phyloP scores from a whole-genome alignment of 2,888 invertebrate genomes.

The Hyles lineata region DNA sequence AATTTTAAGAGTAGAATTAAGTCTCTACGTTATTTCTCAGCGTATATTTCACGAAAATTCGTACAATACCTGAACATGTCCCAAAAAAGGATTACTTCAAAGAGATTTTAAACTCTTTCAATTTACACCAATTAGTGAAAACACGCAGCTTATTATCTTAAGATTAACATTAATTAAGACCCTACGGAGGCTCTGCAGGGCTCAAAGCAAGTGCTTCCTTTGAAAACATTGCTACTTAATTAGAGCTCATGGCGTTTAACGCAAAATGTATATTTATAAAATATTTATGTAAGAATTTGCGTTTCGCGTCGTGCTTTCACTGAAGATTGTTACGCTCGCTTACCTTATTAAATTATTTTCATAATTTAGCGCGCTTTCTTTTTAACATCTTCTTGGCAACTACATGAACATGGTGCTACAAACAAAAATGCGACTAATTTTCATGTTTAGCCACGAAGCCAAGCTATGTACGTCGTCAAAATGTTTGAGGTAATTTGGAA shows the following conservation, averaged over 20 bases:
- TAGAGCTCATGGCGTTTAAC: slow-evolving; percentile 52
- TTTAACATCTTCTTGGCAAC: neutral
- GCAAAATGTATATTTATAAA: slow-evolving; percentile 45
- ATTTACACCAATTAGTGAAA: slow-evolving; percentile 74
- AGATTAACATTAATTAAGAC: slow-evolving; percentile 81
- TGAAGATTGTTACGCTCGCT: slow-evolving; percentile 26
- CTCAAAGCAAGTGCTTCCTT: slow-evolving; percentile 75
- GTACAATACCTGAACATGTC: neutral
- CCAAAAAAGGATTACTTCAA: slow-evolving; percentile 36
- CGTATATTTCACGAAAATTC: neutral
- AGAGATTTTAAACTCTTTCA: slow-evolving; percentile 56
- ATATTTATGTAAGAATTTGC: slow-evolving; percentile 50
- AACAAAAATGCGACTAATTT: neutral
- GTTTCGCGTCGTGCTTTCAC: slow-evolving; percentile 26
- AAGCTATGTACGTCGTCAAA: too few relatives aligned
- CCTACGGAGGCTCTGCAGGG: slow-evolving; percentile 58
- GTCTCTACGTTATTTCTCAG: neutral
- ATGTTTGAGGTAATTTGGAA: too few relatives aligned
- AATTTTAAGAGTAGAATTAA: too few relatives aligned
- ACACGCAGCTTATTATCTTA: slow-evolving; percentile 78
- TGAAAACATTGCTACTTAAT: slow-evolving; percentile 73
- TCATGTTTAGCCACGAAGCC: too few relatives aligned
- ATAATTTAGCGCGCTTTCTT: slow-evolving; percentile 18
- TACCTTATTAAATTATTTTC: slow-evolving; percentile 28
- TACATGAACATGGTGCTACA: neutral